Evolutionary conservation across 2,113 vertebrate species (phyloP).

Genomic region (Ctenodactylus gundi): DNA sequence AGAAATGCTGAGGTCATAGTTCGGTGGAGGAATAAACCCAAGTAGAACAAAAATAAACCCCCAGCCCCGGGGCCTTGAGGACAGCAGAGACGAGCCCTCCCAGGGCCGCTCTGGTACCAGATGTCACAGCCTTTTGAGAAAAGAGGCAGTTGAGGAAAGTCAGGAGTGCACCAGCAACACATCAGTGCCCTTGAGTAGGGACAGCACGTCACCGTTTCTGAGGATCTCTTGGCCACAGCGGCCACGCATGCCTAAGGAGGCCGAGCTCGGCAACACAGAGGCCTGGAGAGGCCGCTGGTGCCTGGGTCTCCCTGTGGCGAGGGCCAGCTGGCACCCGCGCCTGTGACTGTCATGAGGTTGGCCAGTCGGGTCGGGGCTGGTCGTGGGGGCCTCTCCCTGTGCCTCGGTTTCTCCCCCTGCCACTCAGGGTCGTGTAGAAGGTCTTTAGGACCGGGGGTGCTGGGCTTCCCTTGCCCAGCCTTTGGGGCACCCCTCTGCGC

Average conservation of each 20-base stretch:
- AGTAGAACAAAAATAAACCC: no score
- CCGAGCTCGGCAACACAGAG: background rate
- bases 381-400: background rate
- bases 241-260: background rate
- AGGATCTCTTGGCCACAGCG: background rate
- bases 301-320: background rate
- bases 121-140: background rate
- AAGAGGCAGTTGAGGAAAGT: background rate
- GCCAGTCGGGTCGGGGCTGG: no score
- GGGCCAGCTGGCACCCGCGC: background rate
- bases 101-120: background rate
- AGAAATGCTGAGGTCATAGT: no score
- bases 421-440: background rate
- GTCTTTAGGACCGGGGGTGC: background rate
- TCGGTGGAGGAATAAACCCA: no score
- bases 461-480: rapidly evolving
- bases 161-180: rapidly evolving
- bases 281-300: background rate
- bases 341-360: background rate
- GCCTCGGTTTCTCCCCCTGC: background rate
- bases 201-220: background rate
- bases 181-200: background rate
- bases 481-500: background rate
- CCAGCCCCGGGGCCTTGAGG: background rate
- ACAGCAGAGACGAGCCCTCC: background rate